Evolutionary conservation across 2,113 vertebrate species (phyloP), one percentile per base, ranked within the genome.

Genomic region (Corydoras maculifer): DNA sequence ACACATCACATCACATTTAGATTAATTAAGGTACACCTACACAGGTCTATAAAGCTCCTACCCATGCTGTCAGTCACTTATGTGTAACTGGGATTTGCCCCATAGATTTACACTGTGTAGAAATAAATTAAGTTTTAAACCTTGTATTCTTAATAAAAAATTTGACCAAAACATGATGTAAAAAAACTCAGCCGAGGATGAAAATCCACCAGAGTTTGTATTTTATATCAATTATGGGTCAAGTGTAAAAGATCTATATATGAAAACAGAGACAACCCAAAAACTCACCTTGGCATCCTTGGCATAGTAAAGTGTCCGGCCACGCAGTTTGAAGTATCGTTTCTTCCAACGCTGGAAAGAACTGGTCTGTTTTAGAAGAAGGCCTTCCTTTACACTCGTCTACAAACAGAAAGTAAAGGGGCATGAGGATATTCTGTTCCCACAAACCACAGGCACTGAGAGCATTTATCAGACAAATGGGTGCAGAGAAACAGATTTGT

Each of bases 291-390:
- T 99, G 78, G 97, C 94, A 82, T 99, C 93, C 89, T 99, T 99
- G 80, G 97, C 95, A 75, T 99, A 99, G 82, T 99, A 99, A 70
- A 99, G 94, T 0, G 96, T 99, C 31, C 95, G 90, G 32, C 96
- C 97, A 80, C 97, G 90, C 70, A 99, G 90, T 82, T 98, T 99
- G 87, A 99, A 99, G 82, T 98, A 98, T 70, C 97, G 91, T 62
- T 95, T 98, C 82, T 96, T 99, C 97, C 97, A 99, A 78, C 97
- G 91, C 82, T 99, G 97, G 86, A 99, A 99, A n/a, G 97, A 99
- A 79, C 96, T 99, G 69, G 97, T 99, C 91, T 99, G 97, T 86
- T 99, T 99, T 84, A 98, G 80, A 68, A 99, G 84, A 75, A 98
- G 82, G 69, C 97, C 97, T 78, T 99, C 97, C 86, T 96, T 97